Conservation (phyloP, 2,113 vertebrate genomes). For the Rhodinocichla rosea region DNA sequence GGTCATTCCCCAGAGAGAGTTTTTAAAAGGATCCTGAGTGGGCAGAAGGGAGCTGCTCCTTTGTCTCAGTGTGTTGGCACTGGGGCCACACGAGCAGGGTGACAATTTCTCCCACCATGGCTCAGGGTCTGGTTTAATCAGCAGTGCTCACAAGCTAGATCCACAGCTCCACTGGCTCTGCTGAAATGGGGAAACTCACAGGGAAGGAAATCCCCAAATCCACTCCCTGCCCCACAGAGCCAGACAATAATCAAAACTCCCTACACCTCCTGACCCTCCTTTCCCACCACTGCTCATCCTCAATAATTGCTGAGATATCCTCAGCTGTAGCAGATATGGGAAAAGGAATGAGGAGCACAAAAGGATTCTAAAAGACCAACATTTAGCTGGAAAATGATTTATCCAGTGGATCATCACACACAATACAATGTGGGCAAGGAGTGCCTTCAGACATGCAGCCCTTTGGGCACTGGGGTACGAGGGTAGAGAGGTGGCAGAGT, state of each 20-base stretch:
- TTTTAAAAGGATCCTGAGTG: background rate
- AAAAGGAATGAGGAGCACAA: background rate
- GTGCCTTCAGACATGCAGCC: background rate
- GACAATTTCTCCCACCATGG: background rate
- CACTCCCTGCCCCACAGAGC: background rate
- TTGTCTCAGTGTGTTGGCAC: accelerated
- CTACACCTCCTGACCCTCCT: background rate
- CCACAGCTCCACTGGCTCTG: background rate
- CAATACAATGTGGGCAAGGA: background rate
- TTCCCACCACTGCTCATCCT: background rate
- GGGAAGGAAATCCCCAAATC: background rate
- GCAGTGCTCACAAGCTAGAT: background rate
- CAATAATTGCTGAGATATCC: background rate
- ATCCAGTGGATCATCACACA: background rate
- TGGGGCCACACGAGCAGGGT: accelerated
- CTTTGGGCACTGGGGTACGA: background rate
- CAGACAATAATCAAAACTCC: background rate
- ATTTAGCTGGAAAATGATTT: background rate
- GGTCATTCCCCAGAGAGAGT: background rate
- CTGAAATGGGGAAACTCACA: background rate
- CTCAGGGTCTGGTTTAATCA: background rate
- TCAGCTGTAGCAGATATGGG: background rate
- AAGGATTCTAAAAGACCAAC: background rate
- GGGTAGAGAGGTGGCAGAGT: background rate
- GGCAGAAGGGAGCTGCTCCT: background rate